phyloP scores from a whole-genome alignment of 1,140 invertebrate genomes.

The Cydia strobilella region DNA sequence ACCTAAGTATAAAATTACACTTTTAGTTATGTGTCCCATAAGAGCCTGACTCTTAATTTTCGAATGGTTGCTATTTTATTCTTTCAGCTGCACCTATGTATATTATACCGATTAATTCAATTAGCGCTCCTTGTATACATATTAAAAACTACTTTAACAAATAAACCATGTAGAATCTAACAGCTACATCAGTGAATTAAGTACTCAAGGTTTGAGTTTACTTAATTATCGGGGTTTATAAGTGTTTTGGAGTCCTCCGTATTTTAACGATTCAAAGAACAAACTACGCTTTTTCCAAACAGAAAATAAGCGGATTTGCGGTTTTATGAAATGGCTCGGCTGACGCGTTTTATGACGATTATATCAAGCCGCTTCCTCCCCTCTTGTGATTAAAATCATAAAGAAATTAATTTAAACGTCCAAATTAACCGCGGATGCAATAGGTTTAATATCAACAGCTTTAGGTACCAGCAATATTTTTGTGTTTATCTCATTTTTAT shows the following conservation, averaged over 20 bases:
- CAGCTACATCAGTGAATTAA: no score
- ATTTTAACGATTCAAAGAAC: neutral
- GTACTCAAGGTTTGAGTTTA: no score
- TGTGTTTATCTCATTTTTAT: slow-evolving; percentile 78
- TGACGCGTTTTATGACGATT: slow-evolving; percentile 8
- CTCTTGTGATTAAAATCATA: slow-evolving; percentile 22
- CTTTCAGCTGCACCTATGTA: neutral
- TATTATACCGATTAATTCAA: neutral
- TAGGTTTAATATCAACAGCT: slow-evolving; percentile 64
- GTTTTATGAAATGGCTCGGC: slow-evolving; percentile 8
- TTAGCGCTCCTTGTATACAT: neutral
- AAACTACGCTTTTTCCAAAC: neutral
- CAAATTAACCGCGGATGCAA: slow-evolving; percentile 50
- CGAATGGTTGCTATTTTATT: neutral
- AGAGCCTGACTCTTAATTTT: neutral
- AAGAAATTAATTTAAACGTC: slow-evolving; percentile 37
- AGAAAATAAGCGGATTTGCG: neutral
- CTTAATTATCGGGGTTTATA: no score
- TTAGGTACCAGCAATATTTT: slow-evolving; percentile 71
- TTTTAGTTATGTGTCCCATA: slow-evolving; percentile 41
- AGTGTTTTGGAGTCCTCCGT: neutral
- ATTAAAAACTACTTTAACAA: neutral
- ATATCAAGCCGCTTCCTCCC: slow-evolving; percentile 19
- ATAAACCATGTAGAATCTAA: no score
- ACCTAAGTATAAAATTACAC: slow-evolving; percentile 51